Evolutionary conservation across 2,113 vertebrate genomes (phyloP).

Genomic region (Thymallus thymallus): DNA sequence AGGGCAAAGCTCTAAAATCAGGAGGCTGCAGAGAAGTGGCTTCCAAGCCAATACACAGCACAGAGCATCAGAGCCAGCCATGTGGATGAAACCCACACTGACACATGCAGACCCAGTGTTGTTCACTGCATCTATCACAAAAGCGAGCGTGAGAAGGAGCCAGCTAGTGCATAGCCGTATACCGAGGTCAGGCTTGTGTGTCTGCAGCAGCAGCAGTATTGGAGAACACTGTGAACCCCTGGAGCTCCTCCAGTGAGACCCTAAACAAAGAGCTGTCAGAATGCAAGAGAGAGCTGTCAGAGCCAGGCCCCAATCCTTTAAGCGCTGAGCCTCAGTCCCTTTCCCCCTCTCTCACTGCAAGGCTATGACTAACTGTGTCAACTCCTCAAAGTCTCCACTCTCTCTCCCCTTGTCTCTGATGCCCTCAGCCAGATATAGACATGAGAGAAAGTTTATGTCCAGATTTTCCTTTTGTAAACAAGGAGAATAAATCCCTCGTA

Average conservation of each 20-base stretch:
- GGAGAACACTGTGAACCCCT: slow-evolving; percentile 28
- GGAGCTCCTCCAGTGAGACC: slow-evolving; percentile 27
- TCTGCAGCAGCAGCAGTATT: not conserved
- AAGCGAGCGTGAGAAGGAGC: too few relatives aligned
- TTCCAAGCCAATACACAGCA: slow-evolving; percentile 43
- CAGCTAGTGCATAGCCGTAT: too few relatives aligned
- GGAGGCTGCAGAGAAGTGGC: slow-evolving; percentile 38
- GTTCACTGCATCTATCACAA: slow-evolving; percentile 50
- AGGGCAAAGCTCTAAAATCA: slow-evolving; percentile 21
- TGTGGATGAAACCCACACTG: slow-evolving; percentile 47
- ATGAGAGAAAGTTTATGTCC: slow-evolving; percentile 42
- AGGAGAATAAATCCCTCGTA: slow-evolving; percentile 25
- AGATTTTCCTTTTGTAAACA: slow-evolving; percentile 49
- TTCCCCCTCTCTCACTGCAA: not conserved
- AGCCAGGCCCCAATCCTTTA: slow-evolving; percentile 17
- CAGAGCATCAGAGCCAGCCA: slow-evolving; percentile 49
- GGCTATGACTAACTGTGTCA: slow-evolving; percentile 40
- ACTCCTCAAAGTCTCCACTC: slow-evolving; percentile 44
- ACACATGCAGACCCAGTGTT: slow-evolving; percentile 43
- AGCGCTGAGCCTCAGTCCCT: too few relatives aligned
- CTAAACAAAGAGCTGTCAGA: slow-evolving; percentile 53
- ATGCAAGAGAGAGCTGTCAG: slow-evolving; percentile 60
- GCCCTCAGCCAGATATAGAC: slow-evolving; percentile 46
- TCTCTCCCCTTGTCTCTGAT: slow-evolving; percentile 13
- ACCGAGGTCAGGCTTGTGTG: slow-evolving; percentile 20